phyloP scores from a whole-genome alignment of 2,888 invertebrate genomes.

The Noctua pronuba region DNA sequence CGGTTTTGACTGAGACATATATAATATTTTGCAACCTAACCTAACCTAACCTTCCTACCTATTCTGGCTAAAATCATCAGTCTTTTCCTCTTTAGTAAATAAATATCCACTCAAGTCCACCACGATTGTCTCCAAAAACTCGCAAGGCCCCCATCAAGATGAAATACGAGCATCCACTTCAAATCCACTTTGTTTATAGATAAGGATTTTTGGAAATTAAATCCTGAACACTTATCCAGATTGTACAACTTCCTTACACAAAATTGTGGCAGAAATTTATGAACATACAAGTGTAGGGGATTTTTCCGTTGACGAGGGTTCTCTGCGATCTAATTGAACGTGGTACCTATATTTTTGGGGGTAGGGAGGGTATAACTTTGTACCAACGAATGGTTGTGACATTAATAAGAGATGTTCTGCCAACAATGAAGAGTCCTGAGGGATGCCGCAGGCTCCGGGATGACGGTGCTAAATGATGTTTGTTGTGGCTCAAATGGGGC shows the following conservation, averaged over 20 bases:
- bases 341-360: conserved; percentile 64
- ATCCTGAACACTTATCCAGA: conserved; percentile 61
- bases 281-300: conserved; percentile 76
- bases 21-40: neutral
- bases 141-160: conserved; percentile 23
- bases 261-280: conserved; percentile 76
- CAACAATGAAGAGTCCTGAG: conserved; percentile 57
- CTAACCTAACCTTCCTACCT: neutral
- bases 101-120: neutral
- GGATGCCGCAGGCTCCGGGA: conserved; percentile 46
- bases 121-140: conserved; percentile 24
- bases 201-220: conserved; percentile 61
- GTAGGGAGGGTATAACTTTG: conserved; percentile 52
- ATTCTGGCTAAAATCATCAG: neutral
- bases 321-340: conserved; percentile 79
- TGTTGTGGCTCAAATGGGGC: conserved; percentile 21
- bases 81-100: neutral
- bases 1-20: too few relatives aligned
- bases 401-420: conserved; percentile 62
- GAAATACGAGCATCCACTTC: conserved; percentile 48
- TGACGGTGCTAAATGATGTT: conserved; percentile 58
- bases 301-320: conserved; percentile 83
- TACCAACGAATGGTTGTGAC: conserved; percentile 60
- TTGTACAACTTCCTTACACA: conserved; percentile 72
- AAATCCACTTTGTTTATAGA: conserved; percentile 49